Base-by-base conservation (phyloP, 2,888 invertebrate species). In the Patella pellucida region DNA sequence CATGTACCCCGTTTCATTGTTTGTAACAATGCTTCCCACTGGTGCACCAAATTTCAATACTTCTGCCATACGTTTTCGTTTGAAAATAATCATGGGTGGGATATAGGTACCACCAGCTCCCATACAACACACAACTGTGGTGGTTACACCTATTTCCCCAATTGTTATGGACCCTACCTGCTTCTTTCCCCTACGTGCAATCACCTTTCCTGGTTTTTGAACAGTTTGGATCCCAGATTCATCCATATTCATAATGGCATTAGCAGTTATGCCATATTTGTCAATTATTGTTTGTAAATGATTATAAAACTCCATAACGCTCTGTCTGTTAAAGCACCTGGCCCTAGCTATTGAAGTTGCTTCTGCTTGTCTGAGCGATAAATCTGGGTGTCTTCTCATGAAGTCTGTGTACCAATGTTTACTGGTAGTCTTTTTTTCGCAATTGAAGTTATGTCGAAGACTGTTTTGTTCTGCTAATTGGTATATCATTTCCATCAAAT, bases 261-360 rank as follows among this genome's bases (percentile, higher is more conserved):
- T 27, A 7, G 54, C 72, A 54, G 16, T 52, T n/a, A 72, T n/a
- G 11, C n/a, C 27, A 14, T 54, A n/a, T 1, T 56, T 56, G 19
- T 52, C 54, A 51, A 67, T 67, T 15, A 62, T 27, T 31, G 68
- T 15, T 54, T 74, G 54, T 15, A 74, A 52, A 41, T 52, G 23
- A 31, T 50, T 14, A 69, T 69, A 74, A 27, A 68, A 74, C 19
- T 16, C 27, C 31, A 50, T 54, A 54, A 74, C 52, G 52, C n/a
- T 51, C 7, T 74, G 52, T 54, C n/a, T 74, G 52, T 74, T 74
- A 56, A 74, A 69, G 54, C 69, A 69, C 15, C 52, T 54, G n/a
- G 74, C 74, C 3, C 62, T 16, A n/a, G 70, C 27, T 15, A 69
- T 23, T 50, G 56, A 74, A 23, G 62, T 74, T 27, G 70, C 74